phyloP scores from a whole-genome alignment of 2,113 vertebrate species.

The Axis porcinus region DNA sequence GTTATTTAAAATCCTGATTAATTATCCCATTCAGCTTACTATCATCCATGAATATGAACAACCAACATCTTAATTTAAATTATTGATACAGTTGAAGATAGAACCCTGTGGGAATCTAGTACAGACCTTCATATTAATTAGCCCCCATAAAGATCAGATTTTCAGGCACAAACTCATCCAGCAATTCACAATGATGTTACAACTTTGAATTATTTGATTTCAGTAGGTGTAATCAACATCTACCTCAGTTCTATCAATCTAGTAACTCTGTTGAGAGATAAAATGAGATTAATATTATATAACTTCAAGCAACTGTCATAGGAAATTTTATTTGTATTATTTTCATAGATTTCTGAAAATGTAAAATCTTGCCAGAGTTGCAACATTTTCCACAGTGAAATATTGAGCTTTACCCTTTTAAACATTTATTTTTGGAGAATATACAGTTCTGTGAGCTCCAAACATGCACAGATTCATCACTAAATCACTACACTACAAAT shows the following conservation, averaged over 20 bases:
- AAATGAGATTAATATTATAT: background rate
- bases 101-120: background rate
- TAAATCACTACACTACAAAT: background rate
- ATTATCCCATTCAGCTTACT: background rate
- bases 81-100: background rate
- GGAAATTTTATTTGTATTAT: background rate
- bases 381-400: background rate
- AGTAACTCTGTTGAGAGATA: background rate
- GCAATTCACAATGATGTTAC: background rate
- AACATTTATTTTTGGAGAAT: background rate
- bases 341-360: background rate
- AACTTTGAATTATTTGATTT: background rate
- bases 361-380: background rate
- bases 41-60: background rate
- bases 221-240: background rate
- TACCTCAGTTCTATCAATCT: background rate
- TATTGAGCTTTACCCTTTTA: background rate
- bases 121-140: background rate
- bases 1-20: background rate
- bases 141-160: background rate
- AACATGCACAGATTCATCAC: background rate
- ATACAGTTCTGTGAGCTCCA: background rate
- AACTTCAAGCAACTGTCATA: background rate
- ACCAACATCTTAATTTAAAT: background rate
- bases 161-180: background rate